Evolutionary conservation across 2,888 invertebrate genomes (phyloP), one percentile per base, ranked within the genome.

Genomic region (Caenorhabditis virilis): DNA sequence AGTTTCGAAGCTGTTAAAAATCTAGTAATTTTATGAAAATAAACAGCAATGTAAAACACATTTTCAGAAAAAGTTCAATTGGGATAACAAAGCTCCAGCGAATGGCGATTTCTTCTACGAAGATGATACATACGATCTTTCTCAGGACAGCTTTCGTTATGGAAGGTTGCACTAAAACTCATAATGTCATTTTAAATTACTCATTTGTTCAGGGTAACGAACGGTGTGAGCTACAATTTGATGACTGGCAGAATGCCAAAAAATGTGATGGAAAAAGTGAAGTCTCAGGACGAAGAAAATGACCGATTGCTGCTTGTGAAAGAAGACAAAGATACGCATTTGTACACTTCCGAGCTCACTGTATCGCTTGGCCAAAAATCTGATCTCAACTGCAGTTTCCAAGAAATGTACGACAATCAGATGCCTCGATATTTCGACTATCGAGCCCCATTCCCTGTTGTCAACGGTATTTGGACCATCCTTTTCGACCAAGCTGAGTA

Each of bases 381-480:
- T 55, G 48, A 56, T 15, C 38, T n/a, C n/a, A n/a, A n/a, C n/a
- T n/a, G n/a, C n/a, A n/a, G n/a, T n/a, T n/a, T n/a, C n/a, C n/a
- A n/a, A n/a, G n/a, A 52, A 15, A 6, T 47, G 15, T 63, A 57
- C 22, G 46, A 63, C 0, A 46, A 25, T 25, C 57, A 63, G 35
- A 63, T 63, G 63, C 63, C 63, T 2, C 53, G 49, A n/a, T 63
- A 35, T 23, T 63, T 63, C 25, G 53, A 63, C 4, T 57, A 63
- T 25, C 49, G 57, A 15, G 26, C 30, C n/a, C 2, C 22, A 1
- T 63, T 63, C 23, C 57, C 63, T 9, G 61, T 60, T 6, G 30
- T 63, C 15, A 38, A 54, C 7, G 58, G 55, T 25, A 59, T 59
- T 38, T 64, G 58, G 58, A 55, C 58, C 4, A 49, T 64, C 15